Evolutionary conservation across 2,888 invertebrate genomes (phyloP).

Genomic region (Tipula confusa): DNA sequence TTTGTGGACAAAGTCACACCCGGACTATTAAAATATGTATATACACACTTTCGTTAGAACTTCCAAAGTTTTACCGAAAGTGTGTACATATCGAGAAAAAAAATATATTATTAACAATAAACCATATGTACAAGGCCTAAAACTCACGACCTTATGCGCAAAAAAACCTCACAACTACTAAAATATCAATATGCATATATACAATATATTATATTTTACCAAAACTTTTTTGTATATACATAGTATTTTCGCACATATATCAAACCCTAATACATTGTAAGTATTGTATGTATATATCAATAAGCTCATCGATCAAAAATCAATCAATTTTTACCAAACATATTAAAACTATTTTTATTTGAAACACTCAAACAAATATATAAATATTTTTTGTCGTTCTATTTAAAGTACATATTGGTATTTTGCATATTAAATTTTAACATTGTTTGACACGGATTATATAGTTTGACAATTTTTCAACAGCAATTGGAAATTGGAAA

Average conservation of each 20-base stretch:
- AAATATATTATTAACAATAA: too few relatives aligned
- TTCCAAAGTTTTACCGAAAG: too few relatives aligned
- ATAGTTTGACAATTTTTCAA: background rate
- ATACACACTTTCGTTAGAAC: too few relatives aligned
- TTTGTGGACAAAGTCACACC: too few relatives aligned
- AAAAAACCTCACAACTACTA: background rate
- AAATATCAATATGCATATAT: background rate
- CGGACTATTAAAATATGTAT: too few relatives aligned
- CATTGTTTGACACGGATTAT: background rate
- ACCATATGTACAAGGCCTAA: background rate
- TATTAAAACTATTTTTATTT: background rate
- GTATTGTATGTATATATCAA: too few relatives aligned
- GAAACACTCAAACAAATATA: constrained; percentile 4
- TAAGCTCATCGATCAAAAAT: background rate
- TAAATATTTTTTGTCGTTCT: background rate
- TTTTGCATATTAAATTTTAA: constrained; percentile 1
- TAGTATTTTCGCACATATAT: background rate
- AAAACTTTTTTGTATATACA: background rate
- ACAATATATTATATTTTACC: background rate
- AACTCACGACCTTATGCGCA: background rate
- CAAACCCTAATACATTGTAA: background rate
- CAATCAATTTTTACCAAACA: background rate
- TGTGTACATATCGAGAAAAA: too few relatives aligned
- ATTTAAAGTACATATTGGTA: background rate
- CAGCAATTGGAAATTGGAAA: background rate